Base-by-base conservation (phyloP, 2,888 invertebrate genomes). In the Athetis lepigone region DNA sequence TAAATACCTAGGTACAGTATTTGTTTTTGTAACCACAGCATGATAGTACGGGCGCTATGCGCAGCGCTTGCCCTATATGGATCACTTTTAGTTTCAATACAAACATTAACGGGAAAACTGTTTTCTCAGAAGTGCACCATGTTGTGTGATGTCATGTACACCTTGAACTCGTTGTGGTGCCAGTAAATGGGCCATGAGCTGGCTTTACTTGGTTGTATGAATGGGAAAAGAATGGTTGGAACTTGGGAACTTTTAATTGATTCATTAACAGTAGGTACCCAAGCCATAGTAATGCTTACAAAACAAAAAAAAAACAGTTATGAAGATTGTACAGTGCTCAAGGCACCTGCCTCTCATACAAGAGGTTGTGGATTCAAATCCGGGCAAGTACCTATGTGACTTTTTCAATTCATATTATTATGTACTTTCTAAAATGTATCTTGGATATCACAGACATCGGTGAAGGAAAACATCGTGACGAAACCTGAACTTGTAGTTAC, bases 21-120 rank as follows among this genome's bases (percentile, higher is more conserved):
- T 47, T 51, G 55, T 60, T 59, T 47, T 13, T 7, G n/a, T 43
- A 19, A 25, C n/a, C 11, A 25, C 33, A 33, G 13, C 33, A 13
- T 6, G 25, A 6, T 25, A 25, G 39, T 7, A 6, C 16, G 36
- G 42, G 45, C 43, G 11, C 18, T n/a, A n/a, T n/a, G 29, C 61
- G 40, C 60, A 42, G 16, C 59, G 21, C 21, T 13, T 25, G 25
- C 43, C 43, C 21, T 64, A 57, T 60, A 69, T 52, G 62, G 64
- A 42, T 23, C 46, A 72, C 50, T 67, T 36, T 68, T 56, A 47
- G 58, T 59, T 70, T 72, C 61, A 59, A 29, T 57, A 43, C 51
- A 55, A 56, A 18, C 7, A 39, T 49, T 70, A 68, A 67, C 70
- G 80, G 81, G 79, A 77, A 72, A 75, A 75, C 39, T 23, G 49